Evolutionary conservation across 2,888 invertebrate genomes (phyloP).

Genomic region (Epirrhoe tristata): DNA sequence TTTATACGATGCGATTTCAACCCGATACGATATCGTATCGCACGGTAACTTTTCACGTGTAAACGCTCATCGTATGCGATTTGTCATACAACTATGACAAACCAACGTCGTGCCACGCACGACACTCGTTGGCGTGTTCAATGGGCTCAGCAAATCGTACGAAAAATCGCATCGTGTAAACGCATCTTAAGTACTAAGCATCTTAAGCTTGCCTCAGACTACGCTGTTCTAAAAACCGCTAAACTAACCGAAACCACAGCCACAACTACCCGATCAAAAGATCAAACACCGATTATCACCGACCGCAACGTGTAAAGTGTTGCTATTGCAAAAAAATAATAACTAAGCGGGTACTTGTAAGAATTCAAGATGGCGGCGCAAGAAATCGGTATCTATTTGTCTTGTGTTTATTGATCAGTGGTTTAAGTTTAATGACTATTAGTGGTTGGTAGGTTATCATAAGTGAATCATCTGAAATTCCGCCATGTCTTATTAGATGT

Average conservation of each 20-base stretch:
- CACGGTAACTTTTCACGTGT: too few species aligned
- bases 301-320: constrained; percentile 45
- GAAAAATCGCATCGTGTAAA: too few species aligned
- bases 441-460: neutral
- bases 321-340: constrained; percentile 45
- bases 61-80: too few species aligned
- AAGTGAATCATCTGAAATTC: neutral
- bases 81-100: too few species aligned
- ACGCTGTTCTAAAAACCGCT: constrained; percentile 19
- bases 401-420: constrained; percentile 18
- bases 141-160: too few species aligned
- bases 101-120: too few species aligned
- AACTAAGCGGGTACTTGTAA: constrained; percentile 27
- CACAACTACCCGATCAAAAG: constrained; percentile 34
- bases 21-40: too few species aligned
- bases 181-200: neutral
- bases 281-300: constrained; percentile 41
- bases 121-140: too few species aligned
- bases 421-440: constrained; percentile 5
- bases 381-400: constrained; percentile 22
- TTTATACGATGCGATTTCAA: too few species aligned
- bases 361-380: constrained; percentile 36
- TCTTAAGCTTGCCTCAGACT: neutral
- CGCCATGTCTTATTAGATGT: constrained; percentile 14
- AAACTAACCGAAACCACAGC: constrained; percentile 14